Conservation (phyloP, 2,797 vertebrate genomes). For the Sebastes matsubarae region DNA sequence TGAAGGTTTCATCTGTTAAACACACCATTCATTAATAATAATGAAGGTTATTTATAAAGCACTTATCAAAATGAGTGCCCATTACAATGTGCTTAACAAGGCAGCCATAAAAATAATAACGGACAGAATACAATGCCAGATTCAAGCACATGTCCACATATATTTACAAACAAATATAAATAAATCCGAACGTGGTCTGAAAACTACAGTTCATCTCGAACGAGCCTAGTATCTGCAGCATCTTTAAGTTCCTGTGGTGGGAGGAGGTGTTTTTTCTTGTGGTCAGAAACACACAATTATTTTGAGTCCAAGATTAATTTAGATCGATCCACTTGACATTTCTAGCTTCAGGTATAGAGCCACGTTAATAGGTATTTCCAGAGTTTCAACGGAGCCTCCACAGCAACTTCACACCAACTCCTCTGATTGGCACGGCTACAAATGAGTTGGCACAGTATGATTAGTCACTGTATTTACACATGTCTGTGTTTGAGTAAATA, state of each 20-base stretch:
- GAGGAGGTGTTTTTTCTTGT: neutral
- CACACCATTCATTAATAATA: too few relatives aligned
- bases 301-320: neutral
- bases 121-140: too few relatives aligned
- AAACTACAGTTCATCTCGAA: too few relatives aligned
- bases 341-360: neutral
- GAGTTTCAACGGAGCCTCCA: neutral
- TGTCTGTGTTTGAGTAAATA: slow-evolving; percentile 45
- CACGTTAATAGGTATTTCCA: neutral
- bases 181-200: too few relatives aligned
- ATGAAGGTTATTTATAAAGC: too few relatives aligned
- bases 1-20: too few relatives aligned
- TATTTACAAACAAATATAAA: too few relatives aligned
- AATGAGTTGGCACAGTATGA: slow-evolving; percentile 10
- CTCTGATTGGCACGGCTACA: neutral
- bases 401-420: neutral
- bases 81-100: too few relatives aligned
- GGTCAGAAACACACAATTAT: slow-evolving; percentile 1
- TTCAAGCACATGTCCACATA: too few relatives aligned
- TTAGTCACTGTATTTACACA: slow-evolving; percentile 30
- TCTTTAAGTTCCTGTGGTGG: neutral
- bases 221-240: neutral
- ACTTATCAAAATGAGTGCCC: too few relatives aligned
- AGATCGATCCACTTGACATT: neutral
- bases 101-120: too few relatives aligned